Evolutionary conservation across 92 coral and sea anemone genomes (phyloP), one percentile per base, ranked within the genome.

Genomic region (Siderastrea siderea): DNA sequence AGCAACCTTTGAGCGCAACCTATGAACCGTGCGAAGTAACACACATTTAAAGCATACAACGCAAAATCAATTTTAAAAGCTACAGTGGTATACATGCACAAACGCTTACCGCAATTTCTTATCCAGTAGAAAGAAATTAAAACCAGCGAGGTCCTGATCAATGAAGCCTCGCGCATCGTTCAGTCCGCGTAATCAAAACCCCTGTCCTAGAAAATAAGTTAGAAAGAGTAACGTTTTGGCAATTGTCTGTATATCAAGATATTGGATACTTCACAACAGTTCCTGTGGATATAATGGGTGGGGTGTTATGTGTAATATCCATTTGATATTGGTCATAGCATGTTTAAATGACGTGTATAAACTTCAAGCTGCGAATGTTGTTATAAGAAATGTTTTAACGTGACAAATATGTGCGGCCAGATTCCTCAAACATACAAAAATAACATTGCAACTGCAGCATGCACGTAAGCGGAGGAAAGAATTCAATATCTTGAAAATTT

Each of bases 261-360:
- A 75, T 53, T 17, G 43, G 69, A 77, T 77, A 38, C 26, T 75
- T 75, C 80, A 66, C 44, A 75, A 75, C 66, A 38, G 79, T 75
- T 3, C 17, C 64, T 15, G 26, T 6, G 6, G 17, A 55, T 43
- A 55, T 45, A 9, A 44, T 44, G 52, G 70, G 59, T 44, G 71
- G 65, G 57, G 75, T 17, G 10, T 13, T 15, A 71, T 14, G 17
- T 58, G 38, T 16, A 48, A 47, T 52, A 63, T 63, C 82, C 7
- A 9, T 15, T 3, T 61, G 19, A 78, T 78, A 60, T 77, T 44
- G 51, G 66, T 59, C 51, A 44, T 68, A 68, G 10, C 51, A 68
- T 43, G 73, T 1, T 46, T 68, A 1, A 5, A 15, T 76, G 80
- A 76, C 80, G 68, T 58, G 65, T 5, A 1, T 45, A 14, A 45